Evolutionary conservation across 1,140 invertebrate genomes (phyloP), one percentile per base, ranked within the genome.

Genomic region (Antheraea pernyi): DNA sequence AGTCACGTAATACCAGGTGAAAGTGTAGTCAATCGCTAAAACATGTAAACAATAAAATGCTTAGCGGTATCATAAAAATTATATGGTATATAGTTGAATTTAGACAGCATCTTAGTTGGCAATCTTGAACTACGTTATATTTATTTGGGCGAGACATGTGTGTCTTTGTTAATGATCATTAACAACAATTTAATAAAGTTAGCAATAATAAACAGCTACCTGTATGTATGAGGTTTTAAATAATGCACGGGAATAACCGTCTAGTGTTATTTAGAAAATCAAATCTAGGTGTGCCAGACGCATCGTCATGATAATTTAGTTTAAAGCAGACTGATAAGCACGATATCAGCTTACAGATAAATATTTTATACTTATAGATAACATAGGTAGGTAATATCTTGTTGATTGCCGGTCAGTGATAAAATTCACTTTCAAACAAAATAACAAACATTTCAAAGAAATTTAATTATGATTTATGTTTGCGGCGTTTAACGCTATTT

Each of bases 291-390:
- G 67, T 19, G 68, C 63, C 72, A 79, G 75, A 74, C 77, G 67
- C 48, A 22, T 72, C 67, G 69, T 81, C 77, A 72, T 65, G 69
- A 58, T 72, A 79, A 76, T 78, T 68, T 66, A 80, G 64, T 59
- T 30, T 74, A 60, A 77, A 59, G 48, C 19, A 46, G 64, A 48
- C 48, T 67, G 78, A 82, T 82, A 80, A 72, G 74, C 63, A 62
- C 73, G 63, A 59, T 72, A 69, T 75, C 72, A 22, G 37, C 46
- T 72, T 72, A 63, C 62, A 48, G 37, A 65, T 42, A 65, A n/a
- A 5, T 65, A 42, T 18, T 42, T 16, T 53, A 53, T 16, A 53
- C 5, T 13, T 53, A 53, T 0, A 13, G 46, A 53, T 53, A 16
- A 53, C 11, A 42, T 53, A 16, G 11, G 39, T 42, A 42, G 11